Evolutionary conservation across 2,888 invertebrate genomes (phyloP), one percentile per base, ranked within the genome.

Genomic region (Coelogynopora nodosa): DNA sequence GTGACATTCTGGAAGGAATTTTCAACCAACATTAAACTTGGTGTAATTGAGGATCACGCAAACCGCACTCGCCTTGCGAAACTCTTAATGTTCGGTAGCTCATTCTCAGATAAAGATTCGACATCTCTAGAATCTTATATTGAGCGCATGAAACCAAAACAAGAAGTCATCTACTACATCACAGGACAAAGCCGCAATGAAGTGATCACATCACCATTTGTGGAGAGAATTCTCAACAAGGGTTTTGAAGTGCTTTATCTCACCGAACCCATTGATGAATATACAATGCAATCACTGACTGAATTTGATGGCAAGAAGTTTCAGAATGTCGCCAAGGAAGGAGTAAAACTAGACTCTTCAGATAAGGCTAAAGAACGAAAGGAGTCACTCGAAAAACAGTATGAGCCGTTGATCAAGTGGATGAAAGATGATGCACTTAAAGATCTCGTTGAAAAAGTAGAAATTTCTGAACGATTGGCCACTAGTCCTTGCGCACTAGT

Each of bases 251-350:
- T 97, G 87, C 93, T 98, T 88, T 97, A 94, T 91, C 93, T 98
- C 85, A 94, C 95, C 26, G 98, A 98, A 93, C 96, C 98, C 31
- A 96, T 97, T 82, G 98, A 98, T 93, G 98, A 98, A 92, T 97
- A 98, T 92, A 94, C 93, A 97, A 95, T 99, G 89, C 96, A 97
- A 84, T 95, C 97, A 82, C 93, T 99, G 92, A 98, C 98, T 0
- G 98, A 99, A 93, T 99, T 96, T 93, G 98, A 99, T 90, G 97
- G 97, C 86, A 97, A 97, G 93, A 98, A 97, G 93, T 98, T 99
- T 95, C 92, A 92, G 89, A 99, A 99, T 92, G 96, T 98, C 85
- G 99, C 99, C 89, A 99, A 99, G 93, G 99, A 99, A 93, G 97
- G 97, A 49, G 95, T 98, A 91, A 94, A 95, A 89, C 92, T 98